phyloP scores from a whole-genome alignment of 2,113 vertebrate genomes.

The Cinclus mexicanus region DNA sequence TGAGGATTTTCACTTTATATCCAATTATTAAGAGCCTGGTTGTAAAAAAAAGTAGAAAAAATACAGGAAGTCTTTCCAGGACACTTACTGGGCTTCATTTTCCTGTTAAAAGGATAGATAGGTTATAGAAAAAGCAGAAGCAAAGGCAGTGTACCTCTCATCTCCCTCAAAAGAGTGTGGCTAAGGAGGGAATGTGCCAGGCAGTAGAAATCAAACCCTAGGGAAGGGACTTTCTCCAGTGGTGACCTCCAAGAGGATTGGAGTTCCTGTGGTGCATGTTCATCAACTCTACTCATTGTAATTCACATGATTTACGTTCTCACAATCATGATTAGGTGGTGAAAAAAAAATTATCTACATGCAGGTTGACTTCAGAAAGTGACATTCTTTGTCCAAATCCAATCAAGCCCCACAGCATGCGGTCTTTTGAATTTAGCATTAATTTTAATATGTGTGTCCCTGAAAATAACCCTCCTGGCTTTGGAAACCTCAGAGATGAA shows the following conservation, averaged over 20 bases:
- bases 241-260: neutral
- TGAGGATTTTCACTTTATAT: neutral
- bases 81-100: neutral
- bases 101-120: neutral
- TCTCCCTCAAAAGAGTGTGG: neutral
- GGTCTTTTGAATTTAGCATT: conserved; percentile 44
- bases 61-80: neutral
- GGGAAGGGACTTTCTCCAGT: neutral
- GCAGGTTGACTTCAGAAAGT: conserved; percentile 12
- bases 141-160: neutral
- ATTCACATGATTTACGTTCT: conserved; percentile 32
- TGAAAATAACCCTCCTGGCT: conserved; percentile 29
- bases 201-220: neutral
- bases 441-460: neutral
- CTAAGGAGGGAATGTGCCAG: neutral
- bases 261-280: conserved; percentile 26
- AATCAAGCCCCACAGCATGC: conserved; percentile 18
- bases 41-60: neutral
- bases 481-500: neutral
- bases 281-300: neutral
- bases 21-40: neutral
- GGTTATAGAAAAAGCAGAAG: neutral
- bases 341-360: neutral
- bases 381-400: conserved; percentile 43
- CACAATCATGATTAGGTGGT: conserved; percentile 39